Conservation (phyloP, 2,113 vertebrate genomes). For the Acrocephalus kingi region DNA sequence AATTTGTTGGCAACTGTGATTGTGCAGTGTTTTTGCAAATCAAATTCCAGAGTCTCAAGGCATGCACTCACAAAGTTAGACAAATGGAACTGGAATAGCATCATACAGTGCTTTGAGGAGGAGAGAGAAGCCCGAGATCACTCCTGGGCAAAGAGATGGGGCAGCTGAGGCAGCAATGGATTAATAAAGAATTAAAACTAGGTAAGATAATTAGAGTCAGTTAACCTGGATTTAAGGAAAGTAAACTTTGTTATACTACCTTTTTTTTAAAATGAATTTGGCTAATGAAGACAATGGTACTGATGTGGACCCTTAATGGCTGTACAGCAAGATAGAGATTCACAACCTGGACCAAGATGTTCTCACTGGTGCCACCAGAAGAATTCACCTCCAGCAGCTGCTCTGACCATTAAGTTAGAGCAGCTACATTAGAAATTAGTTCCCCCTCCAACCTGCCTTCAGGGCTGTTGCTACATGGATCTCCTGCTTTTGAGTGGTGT, state of each 20-base stretch:
- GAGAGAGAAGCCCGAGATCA: neutral
- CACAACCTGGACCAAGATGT: neutral
- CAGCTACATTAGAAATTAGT: neutral
- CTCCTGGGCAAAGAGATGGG: neutral
- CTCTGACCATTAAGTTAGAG: neutral
- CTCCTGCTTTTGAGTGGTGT: neutral
- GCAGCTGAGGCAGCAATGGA: neutral
- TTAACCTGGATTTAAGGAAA: neutral
- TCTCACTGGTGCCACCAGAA: neutral
- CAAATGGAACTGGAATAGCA: neutral
- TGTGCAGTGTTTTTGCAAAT: neutral
- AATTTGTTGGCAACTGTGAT: neutral
- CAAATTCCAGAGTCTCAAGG: neutral
- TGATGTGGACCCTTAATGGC: neutral
- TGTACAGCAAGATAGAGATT: neutral
- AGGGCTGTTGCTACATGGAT: neutral
- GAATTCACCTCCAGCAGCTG: neutral
- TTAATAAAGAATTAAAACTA: neutral
- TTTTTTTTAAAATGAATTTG: neutral
- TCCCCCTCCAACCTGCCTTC: neutral
- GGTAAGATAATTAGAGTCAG: neutral
- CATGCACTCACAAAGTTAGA: neutral
- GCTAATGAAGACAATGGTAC: neutral
- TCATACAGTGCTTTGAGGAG: neutral
- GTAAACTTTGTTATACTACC: neutral